phyloP scores from a whole-genome alignment of 2,113 vertebrate species.

The Sinosuthora webbiana region DNA sequence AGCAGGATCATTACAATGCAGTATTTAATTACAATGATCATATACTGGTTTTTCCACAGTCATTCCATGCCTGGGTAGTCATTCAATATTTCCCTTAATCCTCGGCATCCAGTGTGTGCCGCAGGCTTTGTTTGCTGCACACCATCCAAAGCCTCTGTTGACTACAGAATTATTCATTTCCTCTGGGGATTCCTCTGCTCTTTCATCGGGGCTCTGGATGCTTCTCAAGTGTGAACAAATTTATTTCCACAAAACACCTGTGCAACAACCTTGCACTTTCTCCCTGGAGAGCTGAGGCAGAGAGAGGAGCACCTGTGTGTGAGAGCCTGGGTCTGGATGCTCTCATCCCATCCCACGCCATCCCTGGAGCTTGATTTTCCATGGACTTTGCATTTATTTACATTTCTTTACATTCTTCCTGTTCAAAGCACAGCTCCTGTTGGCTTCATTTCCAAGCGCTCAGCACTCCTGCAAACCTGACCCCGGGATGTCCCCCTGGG shows the following conservation, averaged over 20 bases:
- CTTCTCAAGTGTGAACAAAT: background rate
- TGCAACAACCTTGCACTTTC: background rate
- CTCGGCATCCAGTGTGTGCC: background rate
- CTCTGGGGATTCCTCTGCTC: background rate
- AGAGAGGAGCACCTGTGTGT: background rate
- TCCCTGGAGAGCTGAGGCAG: background rate
- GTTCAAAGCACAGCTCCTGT: background rate
- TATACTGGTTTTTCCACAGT: conserved; percentile 43
- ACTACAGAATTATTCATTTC: background rate
- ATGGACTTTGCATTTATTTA: background rate
- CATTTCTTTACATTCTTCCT: background rate
- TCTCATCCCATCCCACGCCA: background rate
- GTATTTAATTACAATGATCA: conserved; percentile 29
- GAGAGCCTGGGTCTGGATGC: background rate
- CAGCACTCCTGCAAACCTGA: background rate
- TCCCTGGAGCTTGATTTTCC: background rate
- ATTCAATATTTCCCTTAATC: conserved; percentile 48
- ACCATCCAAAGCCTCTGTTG: background rate
- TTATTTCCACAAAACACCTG: background rate
- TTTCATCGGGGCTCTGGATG: background rate
- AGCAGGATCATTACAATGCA: background rate
- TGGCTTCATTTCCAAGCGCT: background rate
- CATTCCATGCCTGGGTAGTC: conserved; percentile 23
- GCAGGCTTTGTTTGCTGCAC: conserved; percentile 16
- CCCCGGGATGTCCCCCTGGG: background rate